A percentile compares a stretch with the other conserved stretches of the same genome.
Evolutionary conservation across 2,888 invertebrate genomes (phyloP).

Genomic region (Lepidocyrtoides sp.): DNA sequence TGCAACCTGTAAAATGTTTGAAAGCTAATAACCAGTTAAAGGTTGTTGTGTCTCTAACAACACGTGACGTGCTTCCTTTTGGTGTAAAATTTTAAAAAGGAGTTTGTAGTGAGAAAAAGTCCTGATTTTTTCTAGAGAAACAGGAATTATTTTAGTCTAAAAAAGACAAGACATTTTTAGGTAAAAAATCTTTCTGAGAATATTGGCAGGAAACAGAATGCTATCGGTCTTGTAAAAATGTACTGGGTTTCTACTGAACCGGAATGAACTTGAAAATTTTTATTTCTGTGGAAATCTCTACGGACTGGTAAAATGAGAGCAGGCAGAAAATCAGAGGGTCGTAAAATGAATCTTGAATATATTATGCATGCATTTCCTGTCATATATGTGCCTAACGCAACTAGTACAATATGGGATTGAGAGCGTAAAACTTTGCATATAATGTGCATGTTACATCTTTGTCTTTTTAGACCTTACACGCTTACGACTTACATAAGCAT

Average conservation of each 20-base stretch:
- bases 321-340: constrained; percentile 62
- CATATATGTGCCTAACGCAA: not conserved
- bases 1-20: too few relatives aligned
- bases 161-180: not conserved
- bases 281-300: constrained; percentile 64
- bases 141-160: not conserved
- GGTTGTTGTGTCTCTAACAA: not conserved
- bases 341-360: constrained; percentile 14
- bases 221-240: constrained; percentile 32
- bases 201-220: constrained; percentile 66
- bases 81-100: constrained; percentile 1
- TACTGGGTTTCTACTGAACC: constrained; percentile 38
- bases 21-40: not conserved
- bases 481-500: not conserved
- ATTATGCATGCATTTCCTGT: not conserved
- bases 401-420: not conserved
- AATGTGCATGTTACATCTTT: not conserved
- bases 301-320: constrained; percentile 66
- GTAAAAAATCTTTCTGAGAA: constrained; percentile 17
- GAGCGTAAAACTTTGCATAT: not conserved
- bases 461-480: not conserved
- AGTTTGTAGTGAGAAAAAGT: constrained; percentile 20
- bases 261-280: constrained; percentile 74
- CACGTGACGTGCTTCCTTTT: not conserved
- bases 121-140: not conserved